phyloP scores from a whole-genome alignment of 2,113 vertebrate species.

The Mobula hypostoma region DNA sequence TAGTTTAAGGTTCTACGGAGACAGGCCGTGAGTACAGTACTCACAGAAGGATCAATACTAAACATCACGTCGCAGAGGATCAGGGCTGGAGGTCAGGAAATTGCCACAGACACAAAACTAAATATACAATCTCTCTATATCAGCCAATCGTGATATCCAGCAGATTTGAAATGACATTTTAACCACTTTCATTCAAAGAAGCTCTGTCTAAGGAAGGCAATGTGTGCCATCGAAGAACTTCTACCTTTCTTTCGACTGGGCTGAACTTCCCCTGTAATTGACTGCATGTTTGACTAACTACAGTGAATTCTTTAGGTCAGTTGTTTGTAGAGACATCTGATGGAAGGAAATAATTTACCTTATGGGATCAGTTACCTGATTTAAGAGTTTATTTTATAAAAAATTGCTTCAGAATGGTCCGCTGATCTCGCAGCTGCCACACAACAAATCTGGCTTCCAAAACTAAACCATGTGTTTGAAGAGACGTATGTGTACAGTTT shows the following conservation, averaged over 20 bases:
- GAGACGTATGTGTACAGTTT: slow-evolving; percentile 14
- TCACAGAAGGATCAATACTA: slow-evolving; percentile 45
- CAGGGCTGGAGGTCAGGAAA: slow-evolving; percentile 79
- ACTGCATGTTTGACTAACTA: slow-evolving; percentile 57
- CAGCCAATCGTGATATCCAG: slow-evolving; percentile 78
- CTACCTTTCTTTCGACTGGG: slow-evolving; percentile 43
- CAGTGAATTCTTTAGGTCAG: slow-evolving; percentile 71
- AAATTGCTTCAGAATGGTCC: slow-evolving; percentile 60
- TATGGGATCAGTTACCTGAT: slow-evolving; percentile 80
- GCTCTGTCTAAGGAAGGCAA: slow-evolving; percentile 50
- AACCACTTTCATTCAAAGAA: slow-evolving; percentile 75
- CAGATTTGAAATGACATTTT: slow-evolving; percentile 80
- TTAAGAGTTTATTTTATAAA: slow-evolving; percentile 79
- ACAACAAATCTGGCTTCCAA: slow-evolving; percentile 33
- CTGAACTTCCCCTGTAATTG: slow-evolving; percentile 55
- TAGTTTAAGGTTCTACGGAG: slow-evolving; percentile 1
- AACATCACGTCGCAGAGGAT: slow-evolving; percentile 66
- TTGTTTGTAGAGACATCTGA: slow-evolving; percentile 58
- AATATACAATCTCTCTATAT: slow-evolving; percentile 68
- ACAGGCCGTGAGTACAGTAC: background rate
- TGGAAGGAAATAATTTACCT: slow-evolving; percentile 75
- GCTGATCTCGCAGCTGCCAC: slow-evolving; percentile 32
- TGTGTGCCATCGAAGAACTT: slow-evolving; percentile 42
- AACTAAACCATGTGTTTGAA: slow-evolving; percentile 36
- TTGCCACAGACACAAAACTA: slow-evolving; percentile 78